A percentile compares a stretch with the other conserved stretches of the same genome.
phyloP scores from a whole-genome alignment of 1,140 invertebrate genomes.

The Aleiodes sp. region DNA sequence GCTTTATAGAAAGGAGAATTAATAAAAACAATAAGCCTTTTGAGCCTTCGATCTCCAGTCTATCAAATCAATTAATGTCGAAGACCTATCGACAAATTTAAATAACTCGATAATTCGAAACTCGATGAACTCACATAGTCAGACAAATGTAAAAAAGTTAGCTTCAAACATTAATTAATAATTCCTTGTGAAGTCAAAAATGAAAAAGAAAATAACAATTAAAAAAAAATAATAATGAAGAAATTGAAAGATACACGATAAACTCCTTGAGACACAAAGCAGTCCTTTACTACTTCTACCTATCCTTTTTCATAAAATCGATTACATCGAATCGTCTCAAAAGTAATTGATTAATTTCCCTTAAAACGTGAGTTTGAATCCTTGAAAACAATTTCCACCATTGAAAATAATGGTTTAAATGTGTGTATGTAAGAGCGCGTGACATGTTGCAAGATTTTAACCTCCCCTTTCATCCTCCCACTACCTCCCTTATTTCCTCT shows the following conservation, averaged over 20 bases:
- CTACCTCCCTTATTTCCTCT: constrained; percentile 12
- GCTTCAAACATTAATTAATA: no score
- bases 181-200: no score
- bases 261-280: background rate
- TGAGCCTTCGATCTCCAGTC: no score
- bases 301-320: background rate
- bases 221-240: background rate
- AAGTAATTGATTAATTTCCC: constrained; percentile 6
- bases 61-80: no score
- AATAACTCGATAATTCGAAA: no score
- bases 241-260: background rate
- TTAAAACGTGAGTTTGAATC: constrained; percentile 9
- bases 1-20: no score
- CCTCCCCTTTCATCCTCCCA: constrained; percentile 41
- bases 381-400: constrained; percentile 6
- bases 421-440: constrained; percentile 59
- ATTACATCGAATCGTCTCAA: background rate
- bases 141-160: no score
- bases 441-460: constrained; percentile 58
- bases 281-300: background rate
- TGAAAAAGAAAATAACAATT: no score
- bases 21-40: no score
- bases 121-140: no score
- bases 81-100: no score
- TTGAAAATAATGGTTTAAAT: constrained; percentile 30